Conservation (phyloP, 2,113 vertebrate genomes). For the Neolamprologus sp. region DNA sequence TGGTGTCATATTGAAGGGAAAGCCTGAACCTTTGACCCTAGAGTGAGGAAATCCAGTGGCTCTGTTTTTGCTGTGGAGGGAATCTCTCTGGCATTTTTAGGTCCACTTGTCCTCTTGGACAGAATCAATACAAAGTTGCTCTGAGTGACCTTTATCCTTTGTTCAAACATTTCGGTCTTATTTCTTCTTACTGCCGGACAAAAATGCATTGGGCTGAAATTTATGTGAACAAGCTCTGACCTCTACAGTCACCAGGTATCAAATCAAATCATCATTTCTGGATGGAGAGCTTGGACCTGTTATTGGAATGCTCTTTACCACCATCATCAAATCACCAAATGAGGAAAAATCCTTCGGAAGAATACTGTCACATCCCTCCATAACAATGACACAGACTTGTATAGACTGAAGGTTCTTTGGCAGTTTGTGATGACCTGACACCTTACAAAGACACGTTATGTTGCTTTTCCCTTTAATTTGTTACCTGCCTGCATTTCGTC, state of each 20-base stretch:
- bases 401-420: not conserved
- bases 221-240: not conserved
- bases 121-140: not conserved
- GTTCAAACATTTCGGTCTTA: not conserved
- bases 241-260: not conserved
- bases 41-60: not conserved
- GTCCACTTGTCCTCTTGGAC: not conserved
- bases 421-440: not conserved
- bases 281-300: not conserved
- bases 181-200: not conserved
- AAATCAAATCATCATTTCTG: not conserved
- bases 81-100: not conserved
- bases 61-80: not conserved
- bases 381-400: not conserved
- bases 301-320: not conserved
- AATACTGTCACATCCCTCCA: not conserved
- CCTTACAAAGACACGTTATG: not conserved
- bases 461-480: not conserved
- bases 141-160: not conserved
- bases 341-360: not conserved
- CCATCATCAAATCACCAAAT: not conserved
- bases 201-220: not conserved
- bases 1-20: not conserved
- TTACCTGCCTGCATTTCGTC: not conserved
- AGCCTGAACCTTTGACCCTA: not conserved